Conservation (phyloP, 2,113 vertebrate species). For the Gopherus flavomarginatus region DNA sequence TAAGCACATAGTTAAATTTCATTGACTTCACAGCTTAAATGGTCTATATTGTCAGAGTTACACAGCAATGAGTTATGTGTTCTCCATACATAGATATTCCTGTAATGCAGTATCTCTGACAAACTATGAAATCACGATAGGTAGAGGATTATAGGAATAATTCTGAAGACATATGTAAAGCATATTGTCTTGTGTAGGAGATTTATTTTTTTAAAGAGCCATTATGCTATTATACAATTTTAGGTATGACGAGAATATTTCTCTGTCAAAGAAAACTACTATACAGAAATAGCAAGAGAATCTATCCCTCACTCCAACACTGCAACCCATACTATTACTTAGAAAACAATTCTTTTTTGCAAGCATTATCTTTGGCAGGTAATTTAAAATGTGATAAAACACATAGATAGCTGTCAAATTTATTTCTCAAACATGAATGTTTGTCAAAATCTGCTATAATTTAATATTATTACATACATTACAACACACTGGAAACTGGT, state of each 20-base stretch:
- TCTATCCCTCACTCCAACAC: not conserved
- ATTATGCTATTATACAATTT: not conserved
- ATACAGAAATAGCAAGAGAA: not conserved
- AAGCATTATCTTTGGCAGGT: not conserved
- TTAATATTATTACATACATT: not conserved
- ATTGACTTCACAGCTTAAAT: not conserved
- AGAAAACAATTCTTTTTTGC: not conserved
- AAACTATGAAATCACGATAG: not conserved
- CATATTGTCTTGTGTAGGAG: not conserved
- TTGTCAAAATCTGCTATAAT: not conserved
- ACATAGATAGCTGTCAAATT: not conserved
- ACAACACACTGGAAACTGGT: not conserved
- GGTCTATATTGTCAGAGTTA: not conserved
- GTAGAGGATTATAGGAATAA: not conserved
- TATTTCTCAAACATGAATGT: not conserved
- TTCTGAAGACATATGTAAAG: not conserved
- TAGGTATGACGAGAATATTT: not conserved
- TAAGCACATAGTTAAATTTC: not conserved
- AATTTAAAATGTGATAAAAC: not conserved
- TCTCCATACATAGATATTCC: accelerated
- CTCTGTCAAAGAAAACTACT: not conserved
- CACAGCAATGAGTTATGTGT: not conserved
- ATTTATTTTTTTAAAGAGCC: not conserved
- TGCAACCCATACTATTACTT: not conserved
- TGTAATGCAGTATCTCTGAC: not conserved